Evolutionary conservation across 2,888 invertebrate genomes (phyloP).

Genomic region (Protonemura montana): DNA sequence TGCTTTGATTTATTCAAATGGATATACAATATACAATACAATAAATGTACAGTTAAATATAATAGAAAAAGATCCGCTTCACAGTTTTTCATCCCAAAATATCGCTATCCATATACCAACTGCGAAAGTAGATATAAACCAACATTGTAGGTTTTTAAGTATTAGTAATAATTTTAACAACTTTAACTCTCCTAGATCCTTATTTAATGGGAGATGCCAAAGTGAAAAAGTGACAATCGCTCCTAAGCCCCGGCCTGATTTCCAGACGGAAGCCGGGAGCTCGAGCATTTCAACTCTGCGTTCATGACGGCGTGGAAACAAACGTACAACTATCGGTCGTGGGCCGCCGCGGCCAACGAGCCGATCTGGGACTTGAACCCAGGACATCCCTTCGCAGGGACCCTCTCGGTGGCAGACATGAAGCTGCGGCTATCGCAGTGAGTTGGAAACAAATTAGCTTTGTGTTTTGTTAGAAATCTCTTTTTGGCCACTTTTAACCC

Average conservation of each 20-base stretch:
- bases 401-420: slow-evolving; percentile 93
- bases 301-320: slow-evolving; percentile 86
- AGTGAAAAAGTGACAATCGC: too few relatives aligned
- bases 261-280: slow-evolving; percentile 79
- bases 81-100: too few relatives aligned
- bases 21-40: too few relatives aligned
- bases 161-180: too few relatives aligned
- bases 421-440: slow-evolving; percentile 89
- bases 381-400: slow-evolving; percentile 94
- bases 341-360: slow-evolving; percentile 74
- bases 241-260: slow-evolving; percentile 50
- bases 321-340: slow-evolving; percentile 88
- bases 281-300: slow-evolving; percentile 85
- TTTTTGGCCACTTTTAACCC: neutral
- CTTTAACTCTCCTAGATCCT: too few relatives aligned
- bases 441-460: slow-evolving; percentile 58
- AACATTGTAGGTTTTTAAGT: too few relatives aligned
- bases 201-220: too few relatives aligned
- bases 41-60: too few relatives aligned
- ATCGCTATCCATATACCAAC: too few relatives aligned
- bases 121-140: too few relatives aligned
- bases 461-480: neutral
- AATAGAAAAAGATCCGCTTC: too few relatives aligned
- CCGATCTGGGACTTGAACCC: slow-evolving; percentile 71
- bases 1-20: too few relatives aligned